phyloP scores from a whole-genome alignment of 2,797 vertebrate genomes.

The Pelobates cultripes region DNA sequence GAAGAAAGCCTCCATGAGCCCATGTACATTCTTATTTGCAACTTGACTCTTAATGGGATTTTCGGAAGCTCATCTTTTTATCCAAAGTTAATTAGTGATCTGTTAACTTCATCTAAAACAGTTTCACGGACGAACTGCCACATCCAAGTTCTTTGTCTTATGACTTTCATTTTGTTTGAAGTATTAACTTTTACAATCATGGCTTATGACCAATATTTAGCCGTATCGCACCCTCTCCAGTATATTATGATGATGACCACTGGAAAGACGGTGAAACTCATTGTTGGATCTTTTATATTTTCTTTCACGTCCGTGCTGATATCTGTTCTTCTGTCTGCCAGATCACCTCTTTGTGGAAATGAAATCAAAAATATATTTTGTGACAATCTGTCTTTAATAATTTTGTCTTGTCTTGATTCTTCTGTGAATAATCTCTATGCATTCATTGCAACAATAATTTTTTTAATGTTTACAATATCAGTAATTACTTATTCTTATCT shows the following conservation, averaged over 20 bases:
- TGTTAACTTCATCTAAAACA: background rate
- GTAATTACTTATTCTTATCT: conserved; percentile 1
- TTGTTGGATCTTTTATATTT: background rate
- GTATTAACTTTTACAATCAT: background rate
- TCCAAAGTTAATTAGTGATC: conserved; percentile 6
- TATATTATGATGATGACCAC: conserved; percentile 7
- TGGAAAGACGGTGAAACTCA: background rate
- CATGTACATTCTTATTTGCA: conserved; percentile 17
- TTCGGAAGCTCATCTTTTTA: conserved; percentile 1
- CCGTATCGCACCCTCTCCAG: background rate
- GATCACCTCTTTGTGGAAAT: background rate
- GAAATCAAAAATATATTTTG: conserved; percentile 10
- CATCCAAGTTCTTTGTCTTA: background rate
- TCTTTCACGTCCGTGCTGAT: background rate
- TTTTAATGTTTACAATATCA: background rate
- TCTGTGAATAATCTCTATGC: background rate
- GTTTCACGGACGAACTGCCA: background rate
- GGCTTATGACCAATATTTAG: conserved; percentile 3
- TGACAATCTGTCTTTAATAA: background rate
- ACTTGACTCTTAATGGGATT: background rate
- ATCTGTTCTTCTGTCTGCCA: background rate
- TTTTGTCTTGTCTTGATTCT: background rate
- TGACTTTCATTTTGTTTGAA: background rate
- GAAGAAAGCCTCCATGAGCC: conserved; percentile 17
- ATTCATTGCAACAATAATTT: background rate